phyloP scores from a whole-genome alignment of 2,113 vertebrate species.

The Eptesicus fuscus region DNA sequence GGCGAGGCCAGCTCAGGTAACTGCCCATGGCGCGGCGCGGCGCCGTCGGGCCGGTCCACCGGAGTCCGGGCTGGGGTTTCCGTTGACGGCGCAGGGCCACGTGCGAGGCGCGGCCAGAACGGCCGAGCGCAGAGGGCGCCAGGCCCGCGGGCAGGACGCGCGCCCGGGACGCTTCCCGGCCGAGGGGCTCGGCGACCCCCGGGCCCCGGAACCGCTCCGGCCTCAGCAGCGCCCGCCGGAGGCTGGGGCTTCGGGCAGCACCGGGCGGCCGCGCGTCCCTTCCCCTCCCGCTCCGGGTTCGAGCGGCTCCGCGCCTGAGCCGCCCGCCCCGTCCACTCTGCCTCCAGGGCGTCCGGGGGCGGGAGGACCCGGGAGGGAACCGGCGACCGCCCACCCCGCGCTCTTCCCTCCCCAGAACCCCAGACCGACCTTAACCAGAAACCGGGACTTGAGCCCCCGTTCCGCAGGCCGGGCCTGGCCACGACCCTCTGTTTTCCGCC shows the following conservation, averaged over 20 bases:
- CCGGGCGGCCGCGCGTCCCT: too few relatives aligned
- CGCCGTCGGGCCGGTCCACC: slow-evolving; percentile 60
- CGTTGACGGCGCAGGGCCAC: background rate
- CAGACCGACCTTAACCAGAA: too few relatives aligned
- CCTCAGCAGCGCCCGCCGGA: background rate
- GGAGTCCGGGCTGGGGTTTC: background rate
- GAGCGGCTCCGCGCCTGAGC: background rate
- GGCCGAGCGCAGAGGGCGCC: background rate
- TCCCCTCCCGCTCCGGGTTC: too few relatives aligned
- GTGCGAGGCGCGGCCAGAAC: slow-evolving; percentile 1
- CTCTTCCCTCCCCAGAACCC: background rate
- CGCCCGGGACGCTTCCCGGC: background rate
- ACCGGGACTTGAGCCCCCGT: too few relatives aligned
- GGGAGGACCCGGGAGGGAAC: background rate
- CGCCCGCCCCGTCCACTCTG: too few relatives aligned
- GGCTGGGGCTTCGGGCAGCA: too few relatives aligned
- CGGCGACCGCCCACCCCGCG: too few relatives aligned
- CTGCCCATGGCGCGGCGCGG: slow-evolving; percentile 85
- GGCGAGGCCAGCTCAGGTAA: slow-evolving; percentile 78
- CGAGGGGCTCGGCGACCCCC: background rate
- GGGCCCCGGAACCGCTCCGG: background rate
- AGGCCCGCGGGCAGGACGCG: background rate
- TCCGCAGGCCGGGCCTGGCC: too few relatives aligned
- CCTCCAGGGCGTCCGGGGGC: background rate
- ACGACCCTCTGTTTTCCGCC: too few relatives aligned